Evolutionary conservation across 2,797 vertebrate genomes (phyloP), one percentile per base, ranked within the genome.

Genomic region (Limnodromus scolopaceus): DNA sequence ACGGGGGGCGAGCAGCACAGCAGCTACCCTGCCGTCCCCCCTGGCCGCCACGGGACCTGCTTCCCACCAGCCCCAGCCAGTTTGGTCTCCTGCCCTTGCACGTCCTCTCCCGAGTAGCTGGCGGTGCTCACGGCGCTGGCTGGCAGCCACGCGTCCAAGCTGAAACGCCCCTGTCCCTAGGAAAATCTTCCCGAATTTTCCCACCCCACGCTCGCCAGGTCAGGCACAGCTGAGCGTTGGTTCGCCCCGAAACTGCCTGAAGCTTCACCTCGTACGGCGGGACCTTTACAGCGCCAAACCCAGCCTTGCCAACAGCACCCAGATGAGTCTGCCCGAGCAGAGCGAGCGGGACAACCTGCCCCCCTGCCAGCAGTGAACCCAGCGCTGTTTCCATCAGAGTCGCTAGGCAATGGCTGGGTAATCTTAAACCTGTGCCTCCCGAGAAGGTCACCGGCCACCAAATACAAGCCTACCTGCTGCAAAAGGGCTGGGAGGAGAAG

Each of bases 1-100:
- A 30, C 0, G 2, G 24, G 28, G 2, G 4, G 49, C 0, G 0
- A 76, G 45, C 32, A 66, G 19, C 3, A 1, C 39, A 49, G 49
- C 51, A 87, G 61, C 20, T 32, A 30, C 14, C 49, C 76, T 54
- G 41, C 6, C 16, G 6, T 30, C 6, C 11, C 27, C 17, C 4
- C 9, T 15, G 51, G 0, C 54, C 2, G 1, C 87, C 34, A 7
- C 3, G 5, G 23, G 66, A 83, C 32, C 30, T 24, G 22, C 61
- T 69, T 39, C 58, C 30, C 23, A 1, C 18, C 46, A 64, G 25
- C 30, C 28, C 19, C 46, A 69, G 25, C 16, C 79, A 91, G 18
- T 38, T 82, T 1, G 0, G 25, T 82, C 78, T 84, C 58, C 63
- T 69, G 72, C 32, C 72, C 68, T 78, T 69, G 54, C 46, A 48